These are phyloP conservation scores for Podabrus alpinus DNA, from an alignment of 2,888 invertebrate species.

Conservation along the genomic window DNA sequence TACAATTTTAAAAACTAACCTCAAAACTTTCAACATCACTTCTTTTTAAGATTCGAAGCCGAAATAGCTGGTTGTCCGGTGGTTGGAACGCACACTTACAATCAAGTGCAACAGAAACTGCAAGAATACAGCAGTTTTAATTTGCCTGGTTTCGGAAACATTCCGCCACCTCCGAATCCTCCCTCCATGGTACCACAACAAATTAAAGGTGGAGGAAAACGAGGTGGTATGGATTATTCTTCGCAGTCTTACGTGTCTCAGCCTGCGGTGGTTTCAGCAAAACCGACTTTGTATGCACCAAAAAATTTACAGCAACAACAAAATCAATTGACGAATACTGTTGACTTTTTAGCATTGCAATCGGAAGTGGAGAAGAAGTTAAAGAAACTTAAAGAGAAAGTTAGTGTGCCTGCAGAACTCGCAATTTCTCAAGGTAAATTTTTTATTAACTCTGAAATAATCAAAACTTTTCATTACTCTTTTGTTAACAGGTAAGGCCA, in stretches of 20 bases:
- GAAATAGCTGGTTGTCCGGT: conserved; percentile 77
- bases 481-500: conserved; percentile 55
- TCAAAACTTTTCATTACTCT: background rate
- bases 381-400: conserved; percentile 69
- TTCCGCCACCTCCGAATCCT: conserved; percentile 70
- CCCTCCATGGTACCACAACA: conserved; percentile 74
- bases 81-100: conserved; percentile 75
- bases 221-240: conserved; percentile 54
- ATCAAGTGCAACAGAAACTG: conserved; percentile 16
- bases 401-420: conserved; percentile 62
- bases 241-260: conserved; percentile 52
- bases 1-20: conserved; percentile 6
- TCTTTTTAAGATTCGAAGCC: conserved; percentile 76
- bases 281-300: conserved; percentile 70
- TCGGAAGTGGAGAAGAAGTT: conserved; percentile 63
- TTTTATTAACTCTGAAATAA: background rate
- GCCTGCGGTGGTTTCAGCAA: conserved; percentile 70
- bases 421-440: conserved; percentile 34
- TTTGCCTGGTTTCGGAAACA: conserved; percentile 59
- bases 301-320: conserved; percentile 49
- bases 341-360: conserved; percentile 61
- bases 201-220: conserved; percentile 58
- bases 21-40: background rate
- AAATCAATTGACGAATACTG: conserved; percentile 44
- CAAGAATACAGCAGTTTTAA: conserved; percentile 33